A percentile compares a stretch with the other conserved stretches of the same genome.
Conservation (phyloP, 2,888 invertebrate genomes). For the Mamestra brassicae region DNA sequence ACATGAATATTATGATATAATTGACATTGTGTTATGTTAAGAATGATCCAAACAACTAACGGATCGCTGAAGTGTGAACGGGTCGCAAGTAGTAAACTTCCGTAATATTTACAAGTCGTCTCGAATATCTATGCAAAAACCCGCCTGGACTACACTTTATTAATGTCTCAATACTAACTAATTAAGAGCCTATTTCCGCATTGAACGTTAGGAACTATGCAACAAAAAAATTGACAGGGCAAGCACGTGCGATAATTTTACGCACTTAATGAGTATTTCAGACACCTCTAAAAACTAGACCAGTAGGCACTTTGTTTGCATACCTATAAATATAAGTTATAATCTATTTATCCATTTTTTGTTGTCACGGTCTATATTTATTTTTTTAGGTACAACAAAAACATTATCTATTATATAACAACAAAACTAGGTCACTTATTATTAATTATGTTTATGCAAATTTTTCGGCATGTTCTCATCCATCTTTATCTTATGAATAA, state of each 20-base stretch:
- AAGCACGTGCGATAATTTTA: background rate
- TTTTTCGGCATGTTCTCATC: background rate
- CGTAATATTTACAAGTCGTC: conserved; percentile 30
- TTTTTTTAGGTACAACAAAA: conserved; percentile 7
- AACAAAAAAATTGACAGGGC: conserved; percentile 31
- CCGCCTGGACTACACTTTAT: conserved; percentile 17
- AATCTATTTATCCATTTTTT: background rate
- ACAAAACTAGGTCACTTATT: conserved; percentile 9
- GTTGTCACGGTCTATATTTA: background rate
- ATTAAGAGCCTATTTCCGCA: conserved; percentile 44
- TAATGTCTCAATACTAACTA: conserved; percentile 27
- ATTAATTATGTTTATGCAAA: background rate
- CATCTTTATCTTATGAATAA: background rate
- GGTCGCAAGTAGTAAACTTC: conserved; percentile 11
- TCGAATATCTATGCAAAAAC: conserved; percentile 48
- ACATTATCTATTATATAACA: background rate
- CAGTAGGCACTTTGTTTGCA: background rate
- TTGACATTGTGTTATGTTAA: conserved; percentile 12
- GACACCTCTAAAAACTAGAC: background rate
- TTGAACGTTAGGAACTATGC: conserved; percentile 1
- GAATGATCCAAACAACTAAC: background rate
- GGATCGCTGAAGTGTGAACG: conserved; percentile 5
- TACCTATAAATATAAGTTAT: background rate
- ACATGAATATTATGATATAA: conserved; percentile 33
- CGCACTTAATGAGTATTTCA: background rate